Base-by-base conservation (phyloP, 2,797 vertebrate species). In the Acanthopagrus latus region DNA sequence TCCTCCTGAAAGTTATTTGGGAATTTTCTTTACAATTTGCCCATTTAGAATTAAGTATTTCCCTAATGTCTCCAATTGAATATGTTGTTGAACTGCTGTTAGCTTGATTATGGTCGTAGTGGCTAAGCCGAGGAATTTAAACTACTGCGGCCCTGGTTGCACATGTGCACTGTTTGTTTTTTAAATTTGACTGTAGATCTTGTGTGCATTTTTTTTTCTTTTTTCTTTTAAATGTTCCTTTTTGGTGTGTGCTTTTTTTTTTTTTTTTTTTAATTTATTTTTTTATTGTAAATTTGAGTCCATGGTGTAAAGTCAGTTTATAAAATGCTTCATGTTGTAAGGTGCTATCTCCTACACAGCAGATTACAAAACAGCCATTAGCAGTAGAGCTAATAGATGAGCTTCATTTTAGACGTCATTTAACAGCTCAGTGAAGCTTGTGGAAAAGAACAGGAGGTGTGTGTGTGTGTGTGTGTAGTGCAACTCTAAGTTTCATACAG, bases 1-100 rank as follows among this genome's bases (percentile, higher is more conserved):
- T 91, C 88, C 84, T 90, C 80, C 84, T 87, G 68, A 76, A 89
- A 86, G 82, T 90, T 91, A 80, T 90, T 90, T 84, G 80, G 83
- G 80, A 91, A 89, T 89, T 89, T 91, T 91, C 78, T 88, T 84
- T 81, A 76, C 21, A 74, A 84, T 91, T 91, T 81, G 48, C n/a
- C 55, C 43, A 63, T 90, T 88, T 81, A 73, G 52, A 84, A 80
- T 78, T 1, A 64, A 73, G 76, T 77, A 54, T 71, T 76, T 81
- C 76, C 33, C 58, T 76, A 76, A 78, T 74, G 29, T 55, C 71
- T 76, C 56, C 48, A 44, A 64, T 72, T 50, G 59, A 83, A 86
- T 76, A 54, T 57, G 38, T 44, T 65, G 64, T 43, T 64, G 69
- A 44, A 27, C 60, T 71, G 29, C 58, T 54, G 50, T 71, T 81